A percentile compares a stretch with the other conserved stretches of the same genome.
These are phyloP conservation scores for Protobothrops mucrosquamatus DNA, from an alignment of 2,113 vertebrate species.

Conservation along the genomic window DNA sequence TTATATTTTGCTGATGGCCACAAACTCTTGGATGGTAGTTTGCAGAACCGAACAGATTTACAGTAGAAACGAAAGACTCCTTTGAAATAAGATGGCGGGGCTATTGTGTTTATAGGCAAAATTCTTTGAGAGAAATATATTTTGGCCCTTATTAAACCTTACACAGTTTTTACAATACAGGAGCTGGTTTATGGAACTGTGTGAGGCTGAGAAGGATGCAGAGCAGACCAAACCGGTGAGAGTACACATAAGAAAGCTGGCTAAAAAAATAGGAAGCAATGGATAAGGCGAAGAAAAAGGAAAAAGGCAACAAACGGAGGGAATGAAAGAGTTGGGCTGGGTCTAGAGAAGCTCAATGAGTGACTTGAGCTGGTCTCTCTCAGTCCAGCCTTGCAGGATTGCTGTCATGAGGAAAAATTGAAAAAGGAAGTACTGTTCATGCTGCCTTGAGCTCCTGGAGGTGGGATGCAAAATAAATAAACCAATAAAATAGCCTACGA, in stretches of 20 bases:
- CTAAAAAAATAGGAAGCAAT: not conserved
- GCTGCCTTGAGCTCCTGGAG: not conserved
- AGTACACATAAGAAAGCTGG: not conserved
- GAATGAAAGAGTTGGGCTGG: not conserved
- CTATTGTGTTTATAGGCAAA: not conserved
- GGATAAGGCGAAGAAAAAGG: not conserved
- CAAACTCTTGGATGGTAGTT: not conserved
- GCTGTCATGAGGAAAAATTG: not conserved
- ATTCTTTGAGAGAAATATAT: not conserved
- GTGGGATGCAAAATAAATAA: not conserved
- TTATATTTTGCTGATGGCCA: not conserved
- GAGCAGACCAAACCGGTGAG: not conserved
- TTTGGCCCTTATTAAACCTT: not conserved
- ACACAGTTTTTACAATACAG: not conserved
- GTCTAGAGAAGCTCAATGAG: not conserved
- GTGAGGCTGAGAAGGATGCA: not conserved
- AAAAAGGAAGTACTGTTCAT: not conserved
- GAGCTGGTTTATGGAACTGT: not conserved
- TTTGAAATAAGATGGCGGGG: not conserved
- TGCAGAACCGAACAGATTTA: not conserved
- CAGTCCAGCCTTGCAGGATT: not conserved
- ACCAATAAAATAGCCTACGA: not conserved
- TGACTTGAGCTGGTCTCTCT: not conserved
- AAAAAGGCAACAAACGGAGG: not conserved
- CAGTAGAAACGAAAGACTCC: not conserved